A percentile compares a stretch with the other conserved stretches of the same genome.
Evolutionary conservation across 2,113 vertebrate genomes (phyloP).

Genomic region (Rhynchomys soricoides): DNA sequence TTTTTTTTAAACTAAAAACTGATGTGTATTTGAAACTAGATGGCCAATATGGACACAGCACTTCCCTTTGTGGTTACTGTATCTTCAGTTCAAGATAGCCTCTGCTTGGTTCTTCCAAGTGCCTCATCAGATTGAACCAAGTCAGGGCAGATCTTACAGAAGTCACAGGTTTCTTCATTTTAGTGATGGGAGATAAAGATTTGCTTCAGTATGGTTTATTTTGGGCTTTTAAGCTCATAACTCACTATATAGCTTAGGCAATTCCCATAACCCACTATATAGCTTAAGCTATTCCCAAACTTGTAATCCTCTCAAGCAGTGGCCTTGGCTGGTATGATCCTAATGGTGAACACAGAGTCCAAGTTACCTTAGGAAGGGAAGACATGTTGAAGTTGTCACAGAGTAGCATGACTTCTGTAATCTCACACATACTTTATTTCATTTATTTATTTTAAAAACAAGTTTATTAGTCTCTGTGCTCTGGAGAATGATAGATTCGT

Average conservation of each 20-base stretch:
- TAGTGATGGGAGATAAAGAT: not conserved
- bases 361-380: not conserved
- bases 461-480: not conserved
- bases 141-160: slow-evolving; percentile 46
- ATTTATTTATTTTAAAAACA: not conserved
- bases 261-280: not conserved
- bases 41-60: not conserved
- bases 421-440: not conserved
- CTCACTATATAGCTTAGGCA: not conserved
- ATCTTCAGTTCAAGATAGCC: slow-evolving; percentile 19
- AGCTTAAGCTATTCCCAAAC: not conserved
- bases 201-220: not conserved
- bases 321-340: not conserved
- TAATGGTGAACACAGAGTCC: slow-evolving; percentile 4
- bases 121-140: slow-evolving; percentile 60
- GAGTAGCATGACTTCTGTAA: not conserved
- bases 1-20: not conserved
- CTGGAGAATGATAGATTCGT: not conserved
- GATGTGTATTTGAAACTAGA: not conserved
- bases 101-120: slow-evolving; percentile 58
- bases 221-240: not conserved
- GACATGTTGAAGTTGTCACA: not conserved
- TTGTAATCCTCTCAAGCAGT: not conserved
- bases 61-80: not conserved
- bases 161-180: not conserved